These are phyloP conservation scores for Heliconius cydno DNA, from an alignment of 2,888 invertebrate genomes.

Conservation along the genomic window DNA sequence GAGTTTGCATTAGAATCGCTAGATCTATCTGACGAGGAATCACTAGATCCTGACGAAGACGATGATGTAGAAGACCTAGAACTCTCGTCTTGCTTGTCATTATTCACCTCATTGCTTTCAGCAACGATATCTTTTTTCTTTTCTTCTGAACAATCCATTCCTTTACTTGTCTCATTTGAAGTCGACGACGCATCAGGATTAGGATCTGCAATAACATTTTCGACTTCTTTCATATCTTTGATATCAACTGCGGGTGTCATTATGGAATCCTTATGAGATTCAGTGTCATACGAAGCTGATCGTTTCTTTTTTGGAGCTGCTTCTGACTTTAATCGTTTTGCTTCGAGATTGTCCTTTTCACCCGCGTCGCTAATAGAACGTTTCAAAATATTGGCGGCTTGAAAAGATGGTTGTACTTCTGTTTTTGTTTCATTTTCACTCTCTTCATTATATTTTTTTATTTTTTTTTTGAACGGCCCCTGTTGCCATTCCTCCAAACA, in stretches of 20 bases:
- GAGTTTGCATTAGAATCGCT: conserved; percentile 82
- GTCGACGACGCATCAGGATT: conserved; percentile 12
- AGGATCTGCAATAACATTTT: conserved; percentile 28
- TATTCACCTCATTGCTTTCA: conserved; percentile 51
- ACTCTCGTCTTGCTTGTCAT: conserved; percentile 65
- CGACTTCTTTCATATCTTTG: conserved; percentile 50
- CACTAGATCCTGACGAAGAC: conserved; percentile 82
- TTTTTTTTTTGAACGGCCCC: conserved; percentile 71
- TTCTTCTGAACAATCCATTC: conserved; percentile 46
- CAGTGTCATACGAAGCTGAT: conserved; percentile 77
- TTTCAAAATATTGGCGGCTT: conserved; percentile 77
- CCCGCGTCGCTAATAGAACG: conserved; percentile 78
- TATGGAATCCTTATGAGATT: conserved; percentile 52
- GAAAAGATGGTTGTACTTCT: conserved; percentile 56
- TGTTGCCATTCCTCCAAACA: conserved; percentile 81
- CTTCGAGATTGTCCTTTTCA: conserved; percentile 73
- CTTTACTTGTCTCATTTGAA: conserved; percentile 30
- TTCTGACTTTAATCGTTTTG: conserved; percentile 72
- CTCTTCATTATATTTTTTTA: conserved; percentile 63
- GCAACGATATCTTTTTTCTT: conserved; percentile 46
- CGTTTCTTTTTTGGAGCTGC: conserved; percentile 75
- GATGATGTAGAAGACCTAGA: conserved; percentile 72
- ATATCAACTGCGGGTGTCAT: conserved; percentile 43
- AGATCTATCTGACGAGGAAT: conserved; percentile 79
- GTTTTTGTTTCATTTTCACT: conserved; percentile 59